Evolutionary conservation across 2,113 vertebrate genomes (phyloP).

Genomic region (Lates calcarifer): DNA sequence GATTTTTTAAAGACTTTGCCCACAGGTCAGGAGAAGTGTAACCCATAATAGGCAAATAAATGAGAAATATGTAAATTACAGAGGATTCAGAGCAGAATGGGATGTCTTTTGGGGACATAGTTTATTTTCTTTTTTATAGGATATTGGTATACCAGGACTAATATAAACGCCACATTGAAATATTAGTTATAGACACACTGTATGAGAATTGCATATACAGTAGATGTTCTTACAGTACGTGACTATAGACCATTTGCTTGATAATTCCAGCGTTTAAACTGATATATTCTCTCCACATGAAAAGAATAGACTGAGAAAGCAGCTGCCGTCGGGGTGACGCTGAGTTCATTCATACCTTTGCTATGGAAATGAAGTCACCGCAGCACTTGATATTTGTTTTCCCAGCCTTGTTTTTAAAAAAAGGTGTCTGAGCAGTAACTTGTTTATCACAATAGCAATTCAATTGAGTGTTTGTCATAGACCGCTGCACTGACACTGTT

Average conservation of each 20-base stretch:
- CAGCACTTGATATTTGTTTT: constrained; percentile 57
- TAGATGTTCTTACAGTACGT: constrained; percentile 33
- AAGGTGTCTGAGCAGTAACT: constrained; percentile 46
- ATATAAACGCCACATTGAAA: constrained; percentile 39
- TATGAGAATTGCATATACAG: constrained; percentile 16
- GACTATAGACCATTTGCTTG: constrained; percentile 29
- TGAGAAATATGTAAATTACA: constrained; percentile 59
- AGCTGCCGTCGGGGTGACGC: constrained; percentile 54
- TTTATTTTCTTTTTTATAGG: constrained; percentile 26
- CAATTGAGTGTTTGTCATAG: constrained; percentile 72
- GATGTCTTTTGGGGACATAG: constrained; percentile 7
- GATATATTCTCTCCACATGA: constrained; percentile 33
- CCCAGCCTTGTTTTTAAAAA: constrained; percentile 43
- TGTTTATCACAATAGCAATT: constrained; percentile 75
- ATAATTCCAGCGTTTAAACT: constrained; percentile 38
- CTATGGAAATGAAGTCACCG: constrained; percentile 66
- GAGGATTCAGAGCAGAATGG: constrained; percentile 27
- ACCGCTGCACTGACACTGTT: constrained; percentile 64
- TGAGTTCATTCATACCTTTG: constrained; percentile 72
- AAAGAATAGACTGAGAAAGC: constrained; percentile 21
- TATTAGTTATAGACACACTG: constrained; percentile 24
- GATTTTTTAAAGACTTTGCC: constrained; percentile 44
- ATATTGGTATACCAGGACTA: not conserved
- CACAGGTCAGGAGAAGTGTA: constrained; percentile 40
- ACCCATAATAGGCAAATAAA: constrained; percentile 54